Conservation (phyloP, 53 echinoderm and acorn worm genomes). For the Paracentrotus lividus region DNA sequence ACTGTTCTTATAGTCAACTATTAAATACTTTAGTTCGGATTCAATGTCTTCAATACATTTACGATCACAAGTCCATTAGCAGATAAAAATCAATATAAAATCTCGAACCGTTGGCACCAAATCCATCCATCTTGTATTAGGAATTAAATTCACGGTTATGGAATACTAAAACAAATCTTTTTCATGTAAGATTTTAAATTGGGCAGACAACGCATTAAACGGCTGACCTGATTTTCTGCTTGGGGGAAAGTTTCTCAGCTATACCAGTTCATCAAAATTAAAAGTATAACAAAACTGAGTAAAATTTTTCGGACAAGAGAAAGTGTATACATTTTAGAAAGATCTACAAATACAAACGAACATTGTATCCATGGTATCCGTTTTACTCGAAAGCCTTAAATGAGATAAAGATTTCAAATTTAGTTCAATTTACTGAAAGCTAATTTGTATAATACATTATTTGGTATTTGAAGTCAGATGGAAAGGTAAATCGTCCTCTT, state of each 20-base stretch:
- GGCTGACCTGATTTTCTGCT: neutral
- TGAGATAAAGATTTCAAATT: too few species aligned
- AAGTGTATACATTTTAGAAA: too few species aligned
- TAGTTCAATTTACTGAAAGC: too few species aligned
- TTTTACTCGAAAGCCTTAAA: too few species aligned
- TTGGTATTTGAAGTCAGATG: too few species aligned
- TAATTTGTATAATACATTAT: too few species aligned
- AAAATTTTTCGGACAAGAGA: neutral
- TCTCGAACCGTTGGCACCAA: conserved; percentile 23
- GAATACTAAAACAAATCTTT: neutral
- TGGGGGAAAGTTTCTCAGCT: neutral
- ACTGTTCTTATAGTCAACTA: conserved; percentile 3
- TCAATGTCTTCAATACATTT: neutral
- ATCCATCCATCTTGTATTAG: neutral
- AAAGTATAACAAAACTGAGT: too few species aligned
- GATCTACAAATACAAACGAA: too few species aligned
- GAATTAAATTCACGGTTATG: neutral
- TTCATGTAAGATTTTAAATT: neutral
- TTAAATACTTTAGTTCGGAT: neutral
- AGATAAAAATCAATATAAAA: conserved; percentile 8
- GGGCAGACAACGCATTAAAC: neutral
- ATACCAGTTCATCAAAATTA: neutral
- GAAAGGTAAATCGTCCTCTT: too few species aligned
- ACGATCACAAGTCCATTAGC: conserved; percentile 36
- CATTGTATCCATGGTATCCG: too few species aligned